Conservation (phyloP, 2,113 vertebrate genomes). For the Gambusia holbrooki region DNA sequence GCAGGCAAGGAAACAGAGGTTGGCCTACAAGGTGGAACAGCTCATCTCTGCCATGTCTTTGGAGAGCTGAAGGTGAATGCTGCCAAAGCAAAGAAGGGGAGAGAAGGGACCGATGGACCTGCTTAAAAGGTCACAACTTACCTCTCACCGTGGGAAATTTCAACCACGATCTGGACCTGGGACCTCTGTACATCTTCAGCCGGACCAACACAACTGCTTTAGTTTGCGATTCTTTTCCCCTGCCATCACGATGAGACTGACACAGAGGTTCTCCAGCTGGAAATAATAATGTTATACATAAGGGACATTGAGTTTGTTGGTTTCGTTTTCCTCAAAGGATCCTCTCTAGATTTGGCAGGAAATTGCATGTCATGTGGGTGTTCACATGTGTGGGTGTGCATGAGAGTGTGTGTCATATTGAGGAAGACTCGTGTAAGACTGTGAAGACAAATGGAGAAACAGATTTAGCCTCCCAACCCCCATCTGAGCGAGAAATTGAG, state of each 20-base stretch:
- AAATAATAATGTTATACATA: slow-evolving; percentile 26
- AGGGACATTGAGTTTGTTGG: slow-evolving; percentile 26
- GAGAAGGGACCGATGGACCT: slow-evolving; percentile 40
- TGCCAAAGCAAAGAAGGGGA: slow-evolving; percentile 6
- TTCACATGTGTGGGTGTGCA: slow-evolving; percentile 14
- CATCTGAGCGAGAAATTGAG: slow-evolving; percentile 35
- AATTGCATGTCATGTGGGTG: slow-evolving; percentile 34
- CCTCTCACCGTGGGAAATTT: slow-evolving; percentile 58
- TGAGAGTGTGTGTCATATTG: slow-evolving; percentile 43
- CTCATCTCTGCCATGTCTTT: slow-evolving; percentile 94
- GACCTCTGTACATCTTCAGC: slow-evolving; percentile 43
- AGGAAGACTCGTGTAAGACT: slow-evolving; percentile 47
- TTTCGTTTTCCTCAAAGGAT: slow-evolving; percentile 39
- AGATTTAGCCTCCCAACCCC: slow-evolving; percentile 50
- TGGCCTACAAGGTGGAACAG: slow-evolving; percentile 96
- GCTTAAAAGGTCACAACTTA: slow-evolving; percentile 49
- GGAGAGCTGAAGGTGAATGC: slow-evolving; percentile 89
- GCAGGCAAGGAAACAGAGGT: slow-evolving; percentile 90
- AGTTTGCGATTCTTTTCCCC: slow-evolving; percentile 34
- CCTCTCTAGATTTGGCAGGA: slow-evolving; percentile 51
- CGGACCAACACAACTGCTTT: slow-evolving; percentile 54
- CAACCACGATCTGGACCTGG: slow-evolving; percentile 46
- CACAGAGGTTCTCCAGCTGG: slow-evolving; percentile 32
- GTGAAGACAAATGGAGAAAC: slow-evolving; percentile 49
- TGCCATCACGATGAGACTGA: slow-evolving; percentile 43